Evolutionary conservation across 2,888 invertebrate species (phyloP).

Genomic region (Emmelina monodactyla): DNA sequence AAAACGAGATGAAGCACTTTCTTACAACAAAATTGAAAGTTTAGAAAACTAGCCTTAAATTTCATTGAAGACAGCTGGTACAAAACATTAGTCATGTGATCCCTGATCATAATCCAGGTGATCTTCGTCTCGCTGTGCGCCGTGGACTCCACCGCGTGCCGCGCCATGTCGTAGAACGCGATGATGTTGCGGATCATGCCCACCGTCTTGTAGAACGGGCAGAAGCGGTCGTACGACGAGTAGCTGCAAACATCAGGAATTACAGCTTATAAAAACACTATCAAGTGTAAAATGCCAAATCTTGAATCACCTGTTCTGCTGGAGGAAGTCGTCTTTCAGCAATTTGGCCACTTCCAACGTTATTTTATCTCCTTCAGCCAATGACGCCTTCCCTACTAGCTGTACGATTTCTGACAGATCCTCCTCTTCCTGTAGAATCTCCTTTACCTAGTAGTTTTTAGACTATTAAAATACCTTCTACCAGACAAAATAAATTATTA

Average conservation of each 20-base stretch:
- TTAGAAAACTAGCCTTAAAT: slow-evolving; percentile 91
- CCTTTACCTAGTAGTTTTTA: too few relatives aligned
- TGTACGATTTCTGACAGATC: slow-evolving; percentile 99
- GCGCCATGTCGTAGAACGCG: slow-evolving; percentile 96
- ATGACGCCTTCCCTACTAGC: slow-evolving; percentile 97
- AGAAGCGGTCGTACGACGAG: slow-evolving; percentile 94
- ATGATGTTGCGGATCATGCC: slow-evolving; percentile 99
- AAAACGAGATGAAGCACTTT: too few relatives aligned
- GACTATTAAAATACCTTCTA: too few relatives aligned
- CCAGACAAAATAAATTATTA: too few relatives aligned
- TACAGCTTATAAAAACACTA: too few relatives aligned
- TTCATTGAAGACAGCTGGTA: slow-evolving; percentile 99
- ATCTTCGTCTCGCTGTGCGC: slow-evolving; percentile 97
- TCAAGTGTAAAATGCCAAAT: too few relatives aligned
- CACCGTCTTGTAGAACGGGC: slow-evolving; percentile 99
- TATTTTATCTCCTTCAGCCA: slow-evolving; percentile 99
- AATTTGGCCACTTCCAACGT: slow-evolving; percentile 98
- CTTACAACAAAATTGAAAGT: too few relatives aligned
- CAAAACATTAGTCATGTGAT: slow-evolving; percentile 94
- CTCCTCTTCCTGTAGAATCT: slow-evolving; percentile 98
- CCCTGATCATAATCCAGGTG: slow-evolving; percentile 97
- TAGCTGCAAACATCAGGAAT: slow-evolving; percentile 69
- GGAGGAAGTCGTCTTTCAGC: slow-evolving; percentile 98
- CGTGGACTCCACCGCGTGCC: slow-evolving; percentile 97
- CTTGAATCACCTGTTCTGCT: slow-evolving; percentile 99